Percentiles rank a stretch among this genome's conserved stretches.
These are phyloP conservation scores for Rhizoglyphus robini DNA, from an alignment of 1,140 invertebrate species.

Conservation along the genomic window DNA sequence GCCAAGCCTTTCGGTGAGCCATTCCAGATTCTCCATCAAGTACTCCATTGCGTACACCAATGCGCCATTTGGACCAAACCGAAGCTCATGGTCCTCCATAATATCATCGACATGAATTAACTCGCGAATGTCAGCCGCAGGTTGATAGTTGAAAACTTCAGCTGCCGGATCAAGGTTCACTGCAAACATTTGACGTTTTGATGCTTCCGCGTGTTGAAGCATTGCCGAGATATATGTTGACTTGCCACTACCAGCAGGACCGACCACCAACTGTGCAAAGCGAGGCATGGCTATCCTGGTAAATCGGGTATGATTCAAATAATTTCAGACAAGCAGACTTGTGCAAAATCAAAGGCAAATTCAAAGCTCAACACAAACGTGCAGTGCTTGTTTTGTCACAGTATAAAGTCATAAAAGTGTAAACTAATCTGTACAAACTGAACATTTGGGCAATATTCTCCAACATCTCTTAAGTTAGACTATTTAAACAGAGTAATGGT, in stretches of 20 bases:
- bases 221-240: conserved; percentile 89
- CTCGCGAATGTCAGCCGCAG: conserved; percentile 75
- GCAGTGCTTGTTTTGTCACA: too few species aligned
- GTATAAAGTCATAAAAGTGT: too few species aligned
- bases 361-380: too few species aligned
- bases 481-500: too few species aligned
- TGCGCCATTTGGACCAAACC: conserved; percentile 93
- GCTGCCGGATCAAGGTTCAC: conserved; percentile 96
- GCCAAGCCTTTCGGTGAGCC: conserved; percentile 70
- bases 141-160: conserved; percentile 83
- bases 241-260: conserved; percentile 91
- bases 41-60: conserved; percentile 96
- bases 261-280: conserved; percentile 85
- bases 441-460: too few species aligned
- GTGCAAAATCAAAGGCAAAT: too few species aligned
- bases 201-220: conserved; percentile 61
- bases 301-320: too few species aligned
- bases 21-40: conserved; percentile 73
- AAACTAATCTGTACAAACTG: too few species aligned
- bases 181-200: conserved; percentile 60
- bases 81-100: conserved; percentile 88
- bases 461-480: too few species aligned
- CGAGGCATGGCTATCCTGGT: too few species aligned
- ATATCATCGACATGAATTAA: conserved; percentile 88
- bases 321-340: too few species aligned